These are phyloP conservation scores for Gobio gobio DNA, from an alignment of 2,113 vertebrate genomes.

Conservation along the genomic window DNA sequence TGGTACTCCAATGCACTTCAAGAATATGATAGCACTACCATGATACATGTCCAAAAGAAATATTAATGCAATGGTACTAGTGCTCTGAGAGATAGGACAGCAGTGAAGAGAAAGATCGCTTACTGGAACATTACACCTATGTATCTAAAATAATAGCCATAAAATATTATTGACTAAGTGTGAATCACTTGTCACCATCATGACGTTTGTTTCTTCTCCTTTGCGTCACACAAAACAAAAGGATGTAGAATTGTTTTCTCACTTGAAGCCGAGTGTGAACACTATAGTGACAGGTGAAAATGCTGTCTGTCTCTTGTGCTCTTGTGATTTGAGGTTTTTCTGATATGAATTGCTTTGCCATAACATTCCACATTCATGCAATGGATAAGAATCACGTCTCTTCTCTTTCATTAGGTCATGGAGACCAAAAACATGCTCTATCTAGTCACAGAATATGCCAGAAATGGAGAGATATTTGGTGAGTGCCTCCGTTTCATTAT, in stretches of 20 bases:
- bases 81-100: neutral
- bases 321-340: neutral
- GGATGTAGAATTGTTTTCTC: neutral
- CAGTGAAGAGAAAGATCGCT: neutral
- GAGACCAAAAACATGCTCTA: constrained; percentile 99
- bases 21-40: neutral
- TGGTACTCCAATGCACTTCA: neutral
- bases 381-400: neutral
- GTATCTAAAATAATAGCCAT: neutral
- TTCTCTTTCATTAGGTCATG: constrained; percentile 85
- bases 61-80: neutral
- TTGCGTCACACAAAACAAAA: neutral
- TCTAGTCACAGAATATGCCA: constrained; percentile 96
- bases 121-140: neutral
- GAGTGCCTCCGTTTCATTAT: constrained; percentile 31
- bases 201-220: neutral
- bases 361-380: neutral
- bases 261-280: constrained; percentile 14
- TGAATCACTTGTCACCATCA: neutral
- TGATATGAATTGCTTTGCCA: neutral
- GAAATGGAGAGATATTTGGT: constrained; percentile 87
- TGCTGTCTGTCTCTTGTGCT: neutral
- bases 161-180: neutral
- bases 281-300: neutral
- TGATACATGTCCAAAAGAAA: neutral